These are phyloP conservation scores for Loripinus fragilis DNA, from an alignment of 2,888 invertebrate species.

Conservation along the genomic window DNA sequence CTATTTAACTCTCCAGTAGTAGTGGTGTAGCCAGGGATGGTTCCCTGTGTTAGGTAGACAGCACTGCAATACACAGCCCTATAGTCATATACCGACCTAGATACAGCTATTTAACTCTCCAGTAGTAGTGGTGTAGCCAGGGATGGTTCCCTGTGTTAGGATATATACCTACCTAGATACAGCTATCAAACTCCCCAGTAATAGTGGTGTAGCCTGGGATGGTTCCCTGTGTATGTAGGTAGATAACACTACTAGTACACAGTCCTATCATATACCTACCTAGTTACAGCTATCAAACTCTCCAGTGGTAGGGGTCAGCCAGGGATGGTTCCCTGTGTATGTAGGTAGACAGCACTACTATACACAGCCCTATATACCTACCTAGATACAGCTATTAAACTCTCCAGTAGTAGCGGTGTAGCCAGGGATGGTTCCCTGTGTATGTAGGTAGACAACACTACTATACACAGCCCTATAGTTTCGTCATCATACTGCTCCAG, in stretches of 20 bases:
- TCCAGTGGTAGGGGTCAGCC: neutral
- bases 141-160: neutral
- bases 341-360: no score
- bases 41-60: neutral
- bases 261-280: slow-evolving; percentile 87
- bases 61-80: neutral
- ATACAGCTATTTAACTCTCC: neutral
- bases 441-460: slow-evolving; percentile 96
- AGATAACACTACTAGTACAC: slow-evolving; percentile 92
- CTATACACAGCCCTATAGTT: slow-evolving; percentile 96
- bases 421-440: slow-evolving; percentile 96
- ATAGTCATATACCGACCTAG: neutral
- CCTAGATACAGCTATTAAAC: slow-evolving; percentile 94
- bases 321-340: neutral
- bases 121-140: slow-evolving; percentile 83
- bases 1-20: slow-evolving; percentile 94
- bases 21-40: slow-evolving; percentile 94
- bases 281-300: neutral
- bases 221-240: slow-evolving; percentile 86
- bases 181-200: slow-evolving; percentile 95
- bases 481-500: slow-evolving; percentile 94
- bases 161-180: slow-evolving; percentile 90
- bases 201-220: slow-evolving; percentile 91
- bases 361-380: slow-evolving; percentile 85
- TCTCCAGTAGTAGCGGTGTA: slow-evolving; percentile 96